These are phyloP conservation scores for Zoroaster sp. DNA, from an alignment of 53 echinoderm and acorn worm species.

Conservation along the genomic window DNA sequence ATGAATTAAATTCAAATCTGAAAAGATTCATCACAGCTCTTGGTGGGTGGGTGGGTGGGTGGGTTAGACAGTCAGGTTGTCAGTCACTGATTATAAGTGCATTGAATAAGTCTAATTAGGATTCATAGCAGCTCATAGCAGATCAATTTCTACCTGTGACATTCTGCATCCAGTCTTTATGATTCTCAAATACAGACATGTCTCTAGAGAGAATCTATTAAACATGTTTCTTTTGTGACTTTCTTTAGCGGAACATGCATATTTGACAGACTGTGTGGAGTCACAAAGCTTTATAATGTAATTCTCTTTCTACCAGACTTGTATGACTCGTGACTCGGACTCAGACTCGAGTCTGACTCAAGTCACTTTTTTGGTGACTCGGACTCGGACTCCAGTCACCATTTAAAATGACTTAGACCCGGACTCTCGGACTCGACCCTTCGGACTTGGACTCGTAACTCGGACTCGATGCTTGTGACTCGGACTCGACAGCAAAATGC, in stretches of 20 bases:
- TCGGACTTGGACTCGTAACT: no score
- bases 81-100: background rate
- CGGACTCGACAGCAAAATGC: no score
- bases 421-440: no score
- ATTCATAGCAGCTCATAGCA: background rate
- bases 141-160: background rate
- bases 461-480: no score
- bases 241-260: background rate
- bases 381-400: no score
- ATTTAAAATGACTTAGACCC: no score
- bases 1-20: no score
- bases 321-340: no score
- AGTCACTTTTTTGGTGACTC: no score
- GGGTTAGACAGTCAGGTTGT: background rate
- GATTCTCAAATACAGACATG: background rate
- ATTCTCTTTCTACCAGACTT: background rate
- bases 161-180: background rate
- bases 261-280: slow-evolving; percentile 25
- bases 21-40: no score
- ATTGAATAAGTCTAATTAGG: background rate
- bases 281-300: slow-evolving; percentile 3
- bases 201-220: background rate
- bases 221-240: background rate
- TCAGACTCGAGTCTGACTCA: no score
- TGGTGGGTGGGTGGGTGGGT: background rate